phyloP scores from a whole-genome alignment of 2,888 invertebrate species.

The Andricus curvator region DNA sequence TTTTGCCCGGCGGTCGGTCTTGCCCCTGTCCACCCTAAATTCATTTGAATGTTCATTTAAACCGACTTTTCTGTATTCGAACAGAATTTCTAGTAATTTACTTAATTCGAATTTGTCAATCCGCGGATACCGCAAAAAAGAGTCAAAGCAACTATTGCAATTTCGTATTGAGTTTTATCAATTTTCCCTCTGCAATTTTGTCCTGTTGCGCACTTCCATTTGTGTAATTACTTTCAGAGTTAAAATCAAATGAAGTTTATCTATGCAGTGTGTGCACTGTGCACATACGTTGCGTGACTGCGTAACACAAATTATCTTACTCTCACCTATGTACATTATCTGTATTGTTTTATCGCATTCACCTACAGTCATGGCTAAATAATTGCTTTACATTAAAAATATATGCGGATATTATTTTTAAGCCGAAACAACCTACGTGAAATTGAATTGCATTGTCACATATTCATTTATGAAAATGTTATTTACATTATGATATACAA shows the following conservation, averaged over 20 bases:
- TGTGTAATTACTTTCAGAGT: conserved; percentile 32
- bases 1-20: too few relatives aligned
- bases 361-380: conserved; percentile 29
- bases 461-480: too few relatives aligned
- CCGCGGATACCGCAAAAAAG: background rate
- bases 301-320: conserved; percentile 39
- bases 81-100: background rate
- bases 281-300: conserved; percentile 32
- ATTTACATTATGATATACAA: too few relatives aligned
- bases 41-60: too few relatives aligned
- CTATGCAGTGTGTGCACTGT: conserved; percentile 22
- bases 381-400: conserved; percentile 36
- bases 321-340: conserved; percentile 36
- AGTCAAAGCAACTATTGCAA: background rate
- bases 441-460: background rate
- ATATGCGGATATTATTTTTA: background rate
- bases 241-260: conserved; percentile 35
- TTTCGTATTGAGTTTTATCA: background rate
- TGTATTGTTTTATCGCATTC: conserved; percentile 34
- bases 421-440: background rate
- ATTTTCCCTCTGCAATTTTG: background rate
- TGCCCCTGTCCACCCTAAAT: too few relatives aligned
- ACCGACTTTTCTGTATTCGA: too few relatives aligned
- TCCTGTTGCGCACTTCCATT: conserved; percentile 23
- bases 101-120: background rate